These are phyloP conservation scores for Cancer borealis DNA, from an alignment of 2,888 invertebrate genomes.

Conservation along the genomic window DNA sequence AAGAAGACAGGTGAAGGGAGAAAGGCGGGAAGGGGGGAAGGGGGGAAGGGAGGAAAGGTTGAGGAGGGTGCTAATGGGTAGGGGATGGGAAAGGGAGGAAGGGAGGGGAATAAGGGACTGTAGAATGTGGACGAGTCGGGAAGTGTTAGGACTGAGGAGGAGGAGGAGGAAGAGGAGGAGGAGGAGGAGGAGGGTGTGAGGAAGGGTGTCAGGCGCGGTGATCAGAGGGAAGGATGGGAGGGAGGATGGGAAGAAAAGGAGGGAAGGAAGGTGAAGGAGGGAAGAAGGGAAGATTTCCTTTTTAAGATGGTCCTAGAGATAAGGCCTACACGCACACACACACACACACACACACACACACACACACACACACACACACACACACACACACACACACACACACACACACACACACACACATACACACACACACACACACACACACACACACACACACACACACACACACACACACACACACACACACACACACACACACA, in stretches of 20 bases:
- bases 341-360: constrained; percentile 45
- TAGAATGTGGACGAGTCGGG: not conserved
- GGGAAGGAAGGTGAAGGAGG: not conserved
- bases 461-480: not conserved
- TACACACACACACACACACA: no score
- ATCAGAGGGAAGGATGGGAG: not conserved
- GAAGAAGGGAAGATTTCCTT: not conserved
- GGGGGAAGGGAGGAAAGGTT: not conserved
- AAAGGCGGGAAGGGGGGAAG: not conserved
- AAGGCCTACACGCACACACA: not conserved
- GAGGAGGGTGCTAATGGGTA: not conserved
- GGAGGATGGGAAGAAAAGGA: not conserved
- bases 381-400: not conserved
- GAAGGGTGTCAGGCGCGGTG: not conserved
- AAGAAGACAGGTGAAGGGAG: not conserved
- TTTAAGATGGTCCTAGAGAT: not conserved
- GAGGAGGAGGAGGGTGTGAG: not conserved
- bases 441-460: constrained; percentile 38
- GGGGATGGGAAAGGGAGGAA: not conserved
- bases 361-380: constrained; percentile 36
- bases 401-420: not conserved
- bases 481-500: not conserved
- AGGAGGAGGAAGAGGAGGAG: constrained; percentile 2
- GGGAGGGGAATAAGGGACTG: not conserved
- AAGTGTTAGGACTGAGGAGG: not conserved